Base-by-base conservation (phyloP, 2,113 vertebrate species). In the Struthidea cinerea region DNA sequence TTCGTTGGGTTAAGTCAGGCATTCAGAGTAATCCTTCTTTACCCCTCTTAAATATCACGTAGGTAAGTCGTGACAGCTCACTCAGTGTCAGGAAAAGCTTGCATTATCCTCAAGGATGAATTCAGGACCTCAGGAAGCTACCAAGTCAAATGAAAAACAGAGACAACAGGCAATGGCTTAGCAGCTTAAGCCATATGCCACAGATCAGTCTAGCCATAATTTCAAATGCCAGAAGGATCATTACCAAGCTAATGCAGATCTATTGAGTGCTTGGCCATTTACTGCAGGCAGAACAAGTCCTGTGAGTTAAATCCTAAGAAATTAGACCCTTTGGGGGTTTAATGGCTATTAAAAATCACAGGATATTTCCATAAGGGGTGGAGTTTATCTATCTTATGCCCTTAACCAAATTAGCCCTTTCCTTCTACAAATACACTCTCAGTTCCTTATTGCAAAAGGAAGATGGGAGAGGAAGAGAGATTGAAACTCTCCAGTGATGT, bases 81-180 rank as follows among this genome's bases (percentile, higher is more conserved):
- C 61, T 78, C 41, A 37, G 4, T 82, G 53, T 76, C 61, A 50
- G 90, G 22, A 80, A 91, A 90, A 94, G 39, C 79, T 67, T 44
- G 10, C 16, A 32, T 93, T 96, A 86, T 91, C 74, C 78, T 95
- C 59, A 65, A 70, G 70, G 64, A 88, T 80, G 78, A 90, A 84
- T 94, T 82, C 81, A 63, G 81, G 89, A 74, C 59, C 63, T 93
- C 70, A 91, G 87, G 87, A 97, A 94, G 74, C 46, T 77, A 89
- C 87, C 55, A 89, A 94, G 46, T 65, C 75, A 91, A 87, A 95
- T 73, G 61, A 94, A 91, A 95, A 97, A 50, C 84, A 94, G 78
- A 91, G 78, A 76, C 82, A 91, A 95, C 50, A 80, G 42, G 59
- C 55, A 33, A n/a, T 26, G 50, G 67, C 50, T 95, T 88, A 94